Evolutionary conservation across 2,888 invertebrate species (phyloP), one percentile per base, ranked within the genome.

Genomic region (Orgyia antiqua): DNA sequence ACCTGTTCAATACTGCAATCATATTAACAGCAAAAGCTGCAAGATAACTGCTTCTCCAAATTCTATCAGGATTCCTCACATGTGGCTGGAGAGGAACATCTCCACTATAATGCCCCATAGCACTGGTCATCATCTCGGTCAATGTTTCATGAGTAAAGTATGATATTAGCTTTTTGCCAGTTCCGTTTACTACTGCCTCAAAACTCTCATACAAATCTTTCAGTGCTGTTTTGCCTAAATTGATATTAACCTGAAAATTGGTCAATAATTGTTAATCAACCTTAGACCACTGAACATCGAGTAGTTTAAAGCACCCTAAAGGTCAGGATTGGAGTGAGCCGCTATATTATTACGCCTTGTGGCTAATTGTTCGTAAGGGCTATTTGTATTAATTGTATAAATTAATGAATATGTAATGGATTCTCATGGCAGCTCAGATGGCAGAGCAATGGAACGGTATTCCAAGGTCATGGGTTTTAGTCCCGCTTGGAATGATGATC

Each of bases 1-100:
- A 93, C 90, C 89, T 88, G 60, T 93, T 92, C 49, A 94, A 88
- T n/a, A 93, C 89, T 15, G 92, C 93, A 11, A 90, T 89, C 7
- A 95, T 59, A 66, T 95, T 95, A 1, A 89, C 83, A 0, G 92
- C 89, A 58, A 94, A 94, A 0, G 94, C 89, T 27, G 88, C 88
- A 19, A 93, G 83, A 2, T 75, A 58, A 6, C 94, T 93, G 0
- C 90, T 90, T 42, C 87, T 88, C 92, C 93, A 95, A 25, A 88
- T 69, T 29, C 94, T 86, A 27, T 76, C 70, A 0, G 64, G 50
- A 24, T 86, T 67, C 49, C 88, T 92, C 46, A 88, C 88, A 2
- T 79, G 73, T 0, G 91, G 89, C 1, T 75, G 77, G n/a, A 92
- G 65, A 0, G 84, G 74, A 5, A 61, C 53, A 0, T 72, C 64